Percentiles rank a stretch among this genome's conserved stretches.
These are phyloP conservation scores for Speoplatyrhinus poulsoni DNA, from an alignment of 2,113 vertebrate genomes.

Conservation along the genomic window DNA sequence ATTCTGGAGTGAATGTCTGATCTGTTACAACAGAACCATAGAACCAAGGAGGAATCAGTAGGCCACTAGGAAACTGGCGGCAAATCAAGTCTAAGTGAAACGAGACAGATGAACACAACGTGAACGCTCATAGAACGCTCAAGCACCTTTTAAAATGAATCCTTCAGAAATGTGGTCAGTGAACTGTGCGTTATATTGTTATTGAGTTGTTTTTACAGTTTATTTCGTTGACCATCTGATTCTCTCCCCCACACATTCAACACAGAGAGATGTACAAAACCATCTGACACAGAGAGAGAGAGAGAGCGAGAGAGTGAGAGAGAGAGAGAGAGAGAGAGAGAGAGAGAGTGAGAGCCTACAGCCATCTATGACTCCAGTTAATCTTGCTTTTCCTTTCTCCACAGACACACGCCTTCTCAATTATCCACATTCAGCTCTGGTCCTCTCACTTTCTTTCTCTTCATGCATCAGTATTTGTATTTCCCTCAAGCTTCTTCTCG, in stretches of 20 bases:
- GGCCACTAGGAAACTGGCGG: slow-evolving; percentile 37
- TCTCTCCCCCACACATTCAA: slow-evolving; percentile 11
- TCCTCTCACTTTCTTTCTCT: slow-evolving; percentile 32
- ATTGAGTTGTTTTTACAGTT: no score
- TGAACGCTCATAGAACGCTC: not conserved
- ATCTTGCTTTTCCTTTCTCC: slow-evolving; percentile 3
- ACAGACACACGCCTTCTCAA: not conserved
- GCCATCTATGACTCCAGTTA: slow-evolving; percentile 21
- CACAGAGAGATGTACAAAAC: slow-evolving; percentile 18
- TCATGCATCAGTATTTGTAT: slow-evolving; percentile 2
- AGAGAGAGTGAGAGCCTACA: slow-evolving; percentile 34
- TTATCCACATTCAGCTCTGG: not conserved
- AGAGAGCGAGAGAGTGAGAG: no score
- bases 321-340: slow-evolving; percentile 2
- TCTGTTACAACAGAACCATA: slow-evolving; percentile 45
- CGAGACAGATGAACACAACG: slow-evolving; percentile 20
- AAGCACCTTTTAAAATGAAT: not conserved
- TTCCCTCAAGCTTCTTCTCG: no score
- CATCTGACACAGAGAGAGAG: slow-evolving; percentile 8
- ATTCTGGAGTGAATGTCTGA: slow-evolving; percentile 50
- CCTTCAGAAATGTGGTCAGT: no score
- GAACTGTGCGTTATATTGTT: no score
- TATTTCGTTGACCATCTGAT: not conserved
- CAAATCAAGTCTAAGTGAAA: slow-evolving; percentile 46
- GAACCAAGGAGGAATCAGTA: slow-evolving; percentile 36